Conservation (phyloP, 1,140 invertebrate genomes). For the Harlomillsia oculata region DNA sequence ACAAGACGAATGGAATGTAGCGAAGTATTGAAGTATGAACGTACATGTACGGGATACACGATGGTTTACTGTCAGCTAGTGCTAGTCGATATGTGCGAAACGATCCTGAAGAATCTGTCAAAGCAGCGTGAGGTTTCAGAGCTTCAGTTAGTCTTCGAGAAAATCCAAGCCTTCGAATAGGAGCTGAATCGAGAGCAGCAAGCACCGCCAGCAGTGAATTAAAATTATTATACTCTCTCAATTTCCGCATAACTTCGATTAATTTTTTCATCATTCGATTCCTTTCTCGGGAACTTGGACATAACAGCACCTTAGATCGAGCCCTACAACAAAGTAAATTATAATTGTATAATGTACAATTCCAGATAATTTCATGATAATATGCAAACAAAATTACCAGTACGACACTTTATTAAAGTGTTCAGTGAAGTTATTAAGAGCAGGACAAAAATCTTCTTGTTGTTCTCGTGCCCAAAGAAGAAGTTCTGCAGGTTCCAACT, state of each 20-base stretch:
- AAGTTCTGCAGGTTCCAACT: constrained; percentile 94
- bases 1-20: neutral
- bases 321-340: constrained; percentile 48
- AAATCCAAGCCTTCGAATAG: constrained; percentile 89
- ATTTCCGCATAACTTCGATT: constrained; percentile 96
- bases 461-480: constrained; percentile 94
- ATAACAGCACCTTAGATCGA: constrained; percentile 63
- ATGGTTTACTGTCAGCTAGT: constrained; percentile 84
- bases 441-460: constrained; percentile 90
- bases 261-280: constrained; percentile 94
- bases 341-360: no score
- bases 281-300: constrained; percentile 80
- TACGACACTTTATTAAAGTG: constrained; percentile 99
- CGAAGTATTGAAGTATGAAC: no score
- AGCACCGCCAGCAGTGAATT: constrained; percentile 95
- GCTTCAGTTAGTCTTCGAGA: constrained; percentile 84
- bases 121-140: constrained; percentile 82
- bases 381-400: no score
- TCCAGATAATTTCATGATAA: no score
- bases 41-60: constrained; percentile 98
- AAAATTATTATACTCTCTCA: constrained; percentile 96
- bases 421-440: constrained; percentile 92
- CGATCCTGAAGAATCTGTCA: constrained; percentile 92
- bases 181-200: constrained; percentile 92
- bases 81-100: constrained; percentile 91